Evolutionary conservation across 2,888 invertebrate genomes (phyloP), one percentile per base, ranked within the genome.

Genomic region (Cephus nigrinus): DNA sequence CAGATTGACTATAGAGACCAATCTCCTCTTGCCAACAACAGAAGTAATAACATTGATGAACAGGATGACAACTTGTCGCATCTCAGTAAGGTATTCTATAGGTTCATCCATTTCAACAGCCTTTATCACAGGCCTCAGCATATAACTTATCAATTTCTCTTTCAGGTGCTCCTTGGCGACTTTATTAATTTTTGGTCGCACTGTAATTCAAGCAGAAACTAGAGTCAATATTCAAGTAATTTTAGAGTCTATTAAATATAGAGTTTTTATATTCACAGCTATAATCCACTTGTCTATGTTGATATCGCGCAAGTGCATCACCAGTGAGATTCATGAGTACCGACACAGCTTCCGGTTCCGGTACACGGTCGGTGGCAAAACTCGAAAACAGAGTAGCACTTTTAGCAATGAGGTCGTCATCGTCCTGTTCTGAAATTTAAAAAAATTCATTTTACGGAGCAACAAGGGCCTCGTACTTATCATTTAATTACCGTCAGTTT

Each of bases 61-160:
- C 11, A 95, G 92, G 34, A 95, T 94, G 0, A 95, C 94, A 5
- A 95, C 94, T 80, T 94, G 94, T 69, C 96, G 93, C 91, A 96
- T 95, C 90, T 96, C 96, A 0, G 95, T 95, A 11, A 96, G 90
- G 88, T 95, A 95, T 83, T 95, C 95, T 83, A 96, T 91, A 0
- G 95, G 95, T 86, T 95, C 94, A 79, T 94, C 93, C 82, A 94
- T 93, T 82, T 95, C 94, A 3, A 95, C 93, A 0, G 94, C 94
- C 33, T 93, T 92, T 69, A 94, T 92, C 0, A 95, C 93, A 0
- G 95, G 94, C 0, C 92, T 90, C 34, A 94, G 90, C 89, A 95
- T 93, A 83, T 94, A 95, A 73, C 93, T 93, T 32, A 93, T 92
- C 5, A 95, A 87, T 4, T 91, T 87, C 82, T 92, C 83, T 83